Evolutionary conservation across 2,797 vertebrate genomes (phyloP).

Genomic region (Molossus molossus): DNA sequence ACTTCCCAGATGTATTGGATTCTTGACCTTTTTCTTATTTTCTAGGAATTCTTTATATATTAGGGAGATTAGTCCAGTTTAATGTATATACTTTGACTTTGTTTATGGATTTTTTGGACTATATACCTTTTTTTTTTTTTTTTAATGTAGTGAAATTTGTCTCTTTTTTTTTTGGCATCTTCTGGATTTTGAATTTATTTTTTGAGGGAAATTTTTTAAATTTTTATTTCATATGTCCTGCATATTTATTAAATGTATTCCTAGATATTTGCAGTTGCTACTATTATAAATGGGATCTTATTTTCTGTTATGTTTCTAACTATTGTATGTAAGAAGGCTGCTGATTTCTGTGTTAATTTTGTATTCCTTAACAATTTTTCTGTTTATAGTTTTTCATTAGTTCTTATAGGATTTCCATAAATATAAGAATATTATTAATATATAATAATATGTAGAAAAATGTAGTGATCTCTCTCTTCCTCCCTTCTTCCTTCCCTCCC

Average conservation of each 20-base stretch:
- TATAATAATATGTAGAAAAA: background rate
- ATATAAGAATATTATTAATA: conserved; percentile 7
- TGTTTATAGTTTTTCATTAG: conserved; percentile 40
- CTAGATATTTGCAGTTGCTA: conserved; percentile 49
- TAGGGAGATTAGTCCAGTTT: conserved; percentile 8
- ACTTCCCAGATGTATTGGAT: conserved; percentile 9
- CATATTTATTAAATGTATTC: conserved; percentile 47
- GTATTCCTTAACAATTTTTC: conserved; percentile 43
- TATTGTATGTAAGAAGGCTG: background rate
- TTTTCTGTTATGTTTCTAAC: conserved; percentile 41
- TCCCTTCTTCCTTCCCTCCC: no score
- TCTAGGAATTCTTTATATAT: conserved; percentile 59
- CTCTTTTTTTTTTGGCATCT: background rate
- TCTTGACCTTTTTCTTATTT: conserved; percentile 64
- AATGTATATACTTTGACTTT: conserved; percentile 37
- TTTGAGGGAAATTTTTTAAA: conserved; percentile 40
- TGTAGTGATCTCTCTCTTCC: background rate
- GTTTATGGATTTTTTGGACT: background rate
- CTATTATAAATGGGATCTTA: background rate
- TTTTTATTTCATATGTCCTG: conserved; percentile 4
- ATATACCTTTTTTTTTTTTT: background rate
- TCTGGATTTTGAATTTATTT: conserved; percentile 68
- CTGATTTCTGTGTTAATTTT: conserved; percentile 59
- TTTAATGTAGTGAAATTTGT: conserved; percentile 43
- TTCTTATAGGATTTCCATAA: conserved; percentile 3